Percentiles rank a stretch among this genome's conserved stretches.
Evolutionary conservation across 92 coral and sea anemone species (phyloP).

Genomic region (Isaurus tuberculatus): DNA sequence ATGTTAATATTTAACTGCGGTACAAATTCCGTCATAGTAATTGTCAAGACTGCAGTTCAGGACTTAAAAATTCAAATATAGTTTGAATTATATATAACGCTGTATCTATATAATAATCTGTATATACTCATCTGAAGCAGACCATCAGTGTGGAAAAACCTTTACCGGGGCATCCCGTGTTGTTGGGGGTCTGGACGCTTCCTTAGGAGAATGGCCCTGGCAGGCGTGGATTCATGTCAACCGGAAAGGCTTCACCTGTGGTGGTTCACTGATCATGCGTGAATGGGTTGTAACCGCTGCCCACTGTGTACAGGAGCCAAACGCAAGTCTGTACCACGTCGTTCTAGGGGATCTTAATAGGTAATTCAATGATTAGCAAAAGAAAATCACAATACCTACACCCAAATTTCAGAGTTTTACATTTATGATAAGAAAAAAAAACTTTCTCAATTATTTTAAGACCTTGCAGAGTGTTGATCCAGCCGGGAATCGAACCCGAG

Average conservation of each 20-base stretch:
- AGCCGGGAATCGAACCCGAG: too few species aligned
- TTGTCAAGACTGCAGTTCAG: too few species aligned
- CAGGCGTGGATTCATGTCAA: constrained; percentile 60
- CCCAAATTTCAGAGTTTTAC: not conserved
- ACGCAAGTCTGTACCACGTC: constrained; percentile 43
- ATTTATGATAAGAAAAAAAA: not conserved
- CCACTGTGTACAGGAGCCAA: constrained; percentile 53
- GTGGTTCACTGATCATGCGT: constrained; percentile 67
- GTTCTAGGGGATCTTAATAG: constrained; percentile 59
- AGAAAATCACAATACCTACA: not conserved
- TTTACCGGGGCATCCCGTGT: constrained; percentile 47
- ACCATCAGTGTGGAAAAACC: constrained; percentile 41
- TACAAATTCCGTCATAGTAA: too few species aligned
- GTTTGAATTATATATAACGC: too few species aligned
- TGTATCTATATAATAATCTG: too few species aligned
- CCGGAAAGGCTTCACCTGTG: constrained; percentile 64
- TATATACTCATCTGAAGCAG: too few species aligned
- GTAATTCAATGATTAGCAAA: not conserved
- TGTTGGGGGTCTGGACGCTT: constrained; percentile 58
- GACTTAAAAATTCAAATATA: too few species aligned
- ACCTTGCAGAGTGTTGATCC: too few species aligned
- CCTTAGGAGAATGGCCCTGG: constrained; percentile 74
- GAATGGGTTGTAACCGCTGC: constrained; percentile 73
- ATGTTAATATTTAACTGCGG: too few species aligned
- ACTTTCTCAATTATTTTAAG: too few species aligned